A percentile compares a stretch with the other conserved stretches of the same genome.
These are phyloP conservation scores for Adelges cooleyi DNA, from an alignment of 1,140 invertebrate species.

Conservation along the genomic window DNA sequence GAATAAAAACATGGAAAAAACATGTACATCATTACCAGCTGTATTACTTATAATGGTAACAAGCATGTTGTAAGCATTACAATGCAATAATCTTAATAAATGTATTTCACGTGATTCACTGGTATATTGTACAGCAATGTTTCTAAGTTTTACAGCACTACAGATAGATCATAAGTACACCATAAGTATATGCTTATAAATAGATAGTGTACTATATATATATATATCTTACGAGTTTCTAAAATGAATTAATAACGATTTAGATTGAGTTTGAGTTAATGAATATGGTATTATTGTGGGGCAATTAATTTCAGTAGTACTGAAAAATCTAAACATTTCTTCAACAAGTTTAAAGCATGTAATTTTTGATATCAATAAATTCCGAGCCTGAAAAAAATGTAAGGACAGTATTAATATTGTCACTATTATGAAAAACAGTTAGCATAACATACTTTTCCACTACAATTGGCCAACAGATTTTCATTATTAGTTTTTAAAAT, in stretches of 20 bases:
- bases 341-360: background rate
- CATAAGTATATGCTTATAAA: too few species aligned
- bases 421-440: too few species aligned
- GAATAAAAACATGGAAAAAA: background rate
- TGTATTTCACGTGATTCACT: conserved; percentile 1
- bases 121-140: background rate
- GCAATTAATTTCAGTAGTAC: background rate
- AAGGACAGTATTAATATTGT: background rate
- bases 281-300: background rate
- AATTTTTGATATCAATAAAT: conserved; percentile 10
- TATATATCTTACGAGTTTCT: background rate
- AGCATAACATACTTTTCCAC: background rate
- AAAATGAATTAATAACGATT: background rate
- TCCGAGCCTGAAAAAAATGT: background rate
- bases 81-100: background rate
- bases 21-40: background rate
- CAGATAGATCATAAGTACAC: background rate
- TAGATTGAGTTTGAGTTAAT: background rate
- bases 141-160: background rate
- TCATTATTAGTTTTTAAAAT: background rate
- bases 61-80: background rate
- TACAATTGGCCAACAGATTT: background rate
- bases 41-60: conserved; percentile 6
- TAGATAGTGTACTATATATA: background rate
- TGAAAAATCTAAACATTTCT: conserved; percentile 1